Evolutionary conservation across 2,113 vertebrate genomes (phyloP).

Genomic region (Pachycephala philippinensis): DNA sequence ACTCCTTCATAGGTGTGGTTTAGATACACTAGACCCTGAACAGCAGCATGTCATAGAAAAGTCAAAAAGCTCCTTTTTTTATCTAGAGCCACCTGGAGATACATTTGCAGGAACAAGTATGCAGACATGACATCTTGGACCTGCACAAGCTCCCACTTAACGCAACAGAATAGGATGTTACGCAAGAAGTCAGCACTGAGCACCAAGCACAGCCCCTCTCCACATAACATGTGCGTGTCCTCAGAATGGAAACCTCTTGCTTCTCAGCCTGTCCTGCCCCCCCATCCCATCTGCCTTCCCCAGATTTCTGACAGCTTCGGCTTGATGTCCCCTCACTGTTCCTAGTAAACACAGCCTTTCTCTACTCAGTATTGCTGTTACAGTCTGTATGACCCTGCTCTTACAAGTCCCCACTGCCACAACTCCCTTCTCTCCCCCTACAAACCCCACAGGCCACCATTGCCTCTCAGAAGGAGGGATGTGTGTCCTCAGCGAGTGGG

Average conservation of each 20-base stretch:
- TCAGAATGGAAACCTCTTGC: neutral
- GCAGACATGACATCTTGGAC: neutral
- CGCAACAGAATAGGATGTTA: neutral
- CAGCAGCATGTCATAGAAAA: neutral
- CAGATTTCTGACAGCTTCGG: neutral
- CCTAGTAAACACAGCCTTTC: neutral
- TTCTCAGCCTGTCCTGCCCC: neutral
- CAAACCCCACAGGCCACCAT: neutral
- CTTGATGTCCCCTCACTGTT: neutral
- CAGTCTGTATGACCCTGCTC: neutral
- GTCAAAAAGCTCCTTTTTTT: neutral
- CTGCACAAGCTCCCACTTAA: neutral
- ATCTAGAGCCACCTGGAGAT: neutral
- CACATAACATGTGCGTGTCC: accelerated
- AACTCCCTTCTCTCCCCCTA: neutral
- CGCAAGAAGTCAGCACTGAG: neutral
- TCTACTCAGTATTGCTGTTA: neutral
- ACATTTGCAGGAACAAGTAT: neutral
- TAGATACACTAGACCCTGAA: neutral
- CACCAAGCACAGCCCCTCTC: neutral
- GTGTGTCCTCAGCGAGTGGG: neutral
- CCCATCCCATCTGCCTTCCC: neutral
- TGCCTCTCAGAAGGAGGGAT: neutral
- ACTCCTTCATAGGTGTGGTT: neutral
- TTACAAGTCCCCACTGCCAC: neutral